These are phyloP conservation scores for Carassius gibelio DNA, from an alignment of 2,113 vertebrate species.

Conservation along the genomic window DNA sequence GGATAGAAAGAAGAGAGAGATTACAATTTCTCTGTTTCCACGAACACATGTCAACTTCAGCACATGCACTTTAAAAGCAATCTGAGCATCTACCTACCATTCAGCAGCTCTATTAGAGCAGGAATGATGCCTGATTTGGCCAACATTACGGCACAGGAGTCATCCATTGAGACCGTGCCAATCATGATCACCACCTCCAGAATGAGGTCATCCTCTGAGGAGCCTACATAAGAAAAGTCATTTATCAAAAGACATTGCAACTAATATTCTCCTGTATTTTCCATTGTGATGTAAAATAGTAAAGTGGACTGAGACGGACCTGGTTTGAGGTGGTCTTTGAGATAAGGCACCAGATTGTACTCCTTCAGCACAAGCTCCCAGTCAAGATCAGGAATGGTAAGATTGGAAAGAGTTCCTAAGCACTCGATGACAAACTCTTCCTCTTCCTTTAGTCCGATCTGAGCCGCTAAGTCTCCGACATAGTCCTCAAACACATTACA, in stretches of 20 bases:
- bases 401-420: conserved; percentile 92
- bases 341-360: conserved; percentile 92
- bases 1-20: conserved; percentile 31
- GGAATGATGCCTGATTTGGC: conserved; percentile 96
- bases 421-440: conserved; percentile 96
- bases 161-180: conserved; percentile 95
- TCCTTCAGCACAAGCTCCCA: conserved; percentile 96
- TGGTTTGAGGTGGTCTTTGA: conserved; percentile 94
- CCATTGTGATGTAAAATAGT: not conserved
- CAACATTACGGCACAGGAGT: conserved; percentile 91
- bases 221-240: conserved; percentile 72
- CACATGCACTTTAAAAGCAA: not conserved
- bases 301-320: conserved; percentile 69
- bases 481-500: conserved; percentile 81
- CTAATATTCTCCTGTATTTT: not conserved
- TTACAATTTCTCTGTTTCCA: not conserved
- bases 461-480: conserved; percentile 92
- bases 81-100: conserved; percentile 74
- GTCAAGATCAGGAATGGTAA: conserved; percentile 92
- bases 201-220: conserved; percentile 93
- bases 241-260: not conserved
- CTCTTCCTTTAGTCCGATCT: conserved; percentile 86
- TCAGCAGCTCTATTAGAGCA: conserved; percentile 92
- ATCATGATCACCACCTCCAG: conserved; percentile 98
- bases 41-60: not conserved